Conservation (phyloP, 1,140 invertebrate species). For the Zaprionus ornatus region DNA sequence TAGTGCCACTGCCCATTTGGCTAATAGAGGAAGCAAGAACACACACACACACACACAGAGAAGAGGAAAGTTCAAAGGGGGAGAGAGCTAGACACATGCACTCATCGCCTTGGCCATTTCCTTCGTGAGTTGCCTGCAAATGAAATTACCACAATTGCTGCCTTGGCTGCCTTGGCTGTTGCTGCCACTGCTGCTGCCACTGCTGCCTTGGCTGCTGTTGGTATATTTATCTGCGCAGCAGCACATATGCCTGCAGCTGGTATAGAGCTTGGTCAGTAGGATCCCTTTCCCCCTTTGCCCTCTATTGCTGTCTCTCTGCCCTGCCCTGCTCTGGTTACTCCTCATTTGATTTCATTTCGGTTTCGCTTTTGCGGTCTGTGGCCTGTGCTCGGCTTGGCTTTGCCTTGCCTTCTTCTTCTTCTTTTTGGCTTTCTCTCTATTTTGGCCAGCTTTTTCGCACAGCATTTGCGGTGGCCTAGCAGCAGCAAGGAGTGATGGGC, state of each 20-base stretch:
- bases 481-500: background rate
- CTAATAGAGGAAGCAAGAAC: constrained; percentile 20
- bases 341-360: constrained; percentile 75
- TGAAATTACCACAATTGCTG: constrained; percentile 67
- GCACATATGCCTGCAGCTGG: constrained; percentile 15
- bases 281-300: background rate
- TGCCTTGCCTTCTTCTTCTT: background rate
- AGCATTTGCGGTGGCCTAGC: constrained; percentile 40
- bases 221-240: constrained; percentile 13
- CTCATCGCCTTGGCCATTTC: constrained; percentile 27
- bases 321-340: constrained; percentile 27
- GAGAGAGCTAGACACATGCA: background rate
- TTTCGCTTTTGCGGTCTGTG: constrained; percentile 68
- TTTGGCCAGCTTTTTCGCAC: constrained; percentile 42
- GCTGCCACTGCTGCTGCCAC: constrained; percentile 45
- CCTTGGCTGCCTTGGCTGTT: constrained; percentile 23
- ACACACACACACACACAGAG: background rate
- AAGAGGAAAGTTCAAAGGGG: background rate
- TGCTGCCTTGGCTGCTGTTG: constrained; percentile 17
- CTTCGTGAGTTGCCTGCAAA: constrained; percentile 44
- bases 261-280: constrained; percentile 1
- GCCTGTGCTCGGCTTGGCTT: constrained; percentile 24
- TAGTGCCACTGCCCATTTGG: constrained; percentile 29
- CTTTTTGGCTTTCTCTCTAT: constrained; percentile 6
- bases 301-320: background rate